Evolutionary conservation across 2,113 vertebrate genomes (phyloP), one percentile per base, ranked within the genome.

Genomic region (Microcebus ravelobensis): DNA sequence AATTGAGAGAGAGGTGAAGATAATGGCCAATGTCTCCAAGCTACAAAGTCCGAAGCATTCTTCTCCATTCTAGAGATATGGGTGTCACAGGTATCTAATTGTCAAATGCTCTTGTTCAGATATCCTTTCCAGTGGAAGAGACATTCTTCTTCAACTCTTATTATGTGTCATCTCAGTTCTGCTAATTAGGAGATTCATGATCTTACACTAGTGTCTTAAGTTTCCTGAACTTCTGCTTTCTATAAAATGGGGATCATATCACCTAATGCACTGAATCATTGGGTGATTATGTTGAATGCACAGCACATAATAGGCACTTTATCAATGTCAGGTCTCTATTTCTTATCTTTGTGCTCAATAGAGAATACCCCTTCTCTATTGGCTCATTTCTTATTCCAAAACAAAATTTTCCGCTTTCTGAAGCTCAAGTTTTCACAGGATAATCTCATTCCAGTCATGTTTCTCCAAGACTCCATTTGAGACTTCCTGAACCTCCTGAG

Each of bases 381-480:
- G 61, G 23, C n/a, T 96, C 7, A 36, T 74, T 90, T 86, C 34
- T 86, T 70, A 81, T 89, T 95, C 21, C 55, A n/a, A 94, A 82
- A 39, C n/a, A 91, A 18, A 8, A 65, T 50, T 65, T 85, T 85
- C 84, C 25, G 85, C 52, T 91, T 63, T 50, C n/a, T 61, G 34
- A 91, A 48, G 14, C 42, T 70, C 52, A 93, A 18, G 1, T 82
- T 93, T 94, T 70, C 42, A 79, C 31, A 61, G 12, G 59, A 85
- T 45, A 83, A 82, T 70, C n/a, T 70, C 6, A 52, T 50, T 85
- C 21, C 29, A 63, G 14, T 45, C 42, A 70, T 57, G n/a, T 68
- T 89, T 81, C 59, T 94, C 27, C 4, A 96, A 67, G 14, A 82
- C 80, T 91, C 42, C 68, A 67, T 50, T 70, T 59, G 29, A 95